Conservation (phyloP, 2,797 vertebrate genomes). For the Danio tinwini region DNA sequence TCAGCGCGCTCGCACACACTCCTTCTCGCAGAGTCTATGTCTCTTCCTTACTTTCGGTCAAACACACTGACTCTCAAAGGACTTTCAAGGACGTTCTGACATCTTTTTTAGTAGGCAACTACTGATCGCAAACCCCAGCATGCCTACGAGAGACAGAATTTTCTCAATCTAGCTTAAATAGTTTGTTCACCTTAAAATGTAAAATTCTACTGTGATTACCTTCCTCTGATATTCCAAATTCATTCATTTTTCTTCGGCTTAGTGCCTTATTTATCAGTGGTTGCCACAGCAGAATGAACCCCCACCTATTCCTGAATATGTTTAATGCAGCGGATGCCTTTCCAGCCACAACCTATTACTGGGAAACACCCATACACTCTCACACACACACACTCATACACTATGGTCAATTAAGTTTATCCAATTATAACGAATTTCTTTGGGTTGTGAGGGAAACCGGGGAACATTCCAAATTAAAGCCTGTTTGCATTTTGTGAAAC, state of each 20-base stretch:
- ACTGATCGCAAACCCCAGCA: background rate
- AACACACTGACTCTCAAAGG: slow-evolving; percentile 61
- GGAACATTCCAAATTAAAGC: too few relatives aligned
- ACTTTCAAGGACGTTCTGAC: slow-evolving; percentile 69
- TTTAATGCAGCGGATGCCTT: too few relatives aligned
- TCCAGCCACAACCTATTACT: too few relatives aligned
- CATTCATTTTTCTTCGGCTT: background rate
- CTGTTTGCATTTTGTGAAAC: background rate
- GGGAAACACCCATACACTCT: too few relatives aligned
- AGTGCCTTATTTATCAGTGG: background rate
- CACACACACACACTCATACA: too few relatives aligned
- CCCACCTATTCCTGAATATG: too few relatives aligned
- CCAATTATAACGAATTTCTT: too few relatives aligned
- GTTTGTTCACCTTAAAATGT: background rate
- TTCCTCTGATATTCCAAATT: background rate
- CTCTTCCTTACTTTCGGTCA: slow-evolving; percentile 35
- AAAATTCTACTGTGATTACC: background rate
- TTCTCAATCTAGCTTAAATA: background rate
- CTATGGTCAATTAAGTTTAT: too few relatives aligned
- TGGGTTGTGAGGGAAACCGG: too few relatives aligned
- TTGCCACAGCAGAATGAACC: too few relatives aligned
- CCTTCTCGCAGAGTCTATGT: slow-evolving; percentile 34
- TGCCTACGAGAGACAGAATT: background rate
- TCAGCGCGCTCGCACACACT: slow-evolving; percentile 51
- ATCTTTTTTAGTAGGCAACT: slow-evolving; percentile 59